A percentile compares a stretch with the other conserved stretches of the same genome.
phyloP scores from a whole-genome alignment of 2,888 invertebrate species.

The Dicyrtoma fusca region DNA sequence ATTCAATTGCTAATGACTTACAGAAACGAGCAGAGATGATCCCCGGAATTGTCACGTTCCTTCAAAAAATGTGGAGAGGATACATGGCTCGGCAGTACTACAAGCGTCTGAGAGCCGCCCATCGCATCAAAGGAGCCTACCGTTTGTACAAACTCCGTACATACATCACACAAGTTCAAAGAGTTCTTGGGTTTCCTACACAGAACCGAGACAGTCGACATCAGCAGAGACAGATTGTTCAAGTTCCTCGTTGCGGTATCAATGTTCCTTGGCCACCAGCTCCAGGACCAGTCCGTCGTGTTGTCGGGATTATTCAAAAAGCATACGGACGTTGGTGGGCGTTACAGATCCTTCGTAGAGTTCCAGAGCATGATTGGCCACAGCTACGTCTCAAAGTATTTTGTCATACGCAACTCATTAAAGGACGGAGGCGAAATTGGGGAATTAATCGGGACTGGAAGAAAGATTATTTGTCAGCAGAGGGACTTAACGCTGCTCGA shows the following conservation, averaged over 20 bases:
- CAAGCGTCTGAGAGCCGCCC: conserved; percentile 82
- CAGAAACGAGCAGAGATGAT: conserved; percentile 80
- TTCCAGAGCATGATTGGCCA: conserved; percentile 84
- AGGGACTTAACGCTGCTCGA: conserved; percentile 69
- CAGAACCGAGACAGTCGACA: not conserved
- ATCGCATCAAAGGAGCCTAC: conserved; percentile 79
- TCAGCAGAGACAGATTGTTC: conserved; percentile 34
- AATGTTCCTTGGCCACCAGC: conserved; percentile 53
- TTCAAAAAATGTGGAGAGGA: conserved; percentile 96
- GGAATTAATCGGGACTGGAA: conserved; percentile 79
- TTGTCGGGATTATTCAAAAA: conserved; percentile 66
- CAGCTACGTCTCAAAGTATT: conserved; percentile 75
- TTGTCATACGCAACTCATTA: conserved; percentile 57
- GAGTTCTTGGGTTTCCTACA: conserved; percentile 51
- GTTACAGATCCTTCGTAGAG: conserved; percentile 77
- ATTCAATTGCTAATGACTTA: not conserved
- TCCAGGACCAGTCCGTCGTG: conserved; percentile 60
- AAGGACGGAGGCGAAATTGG: conserved; percentile 71
- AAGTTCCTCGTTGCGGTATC: conserved; percentile 50
- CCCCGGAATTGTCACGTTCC: conserved; percentile 85
- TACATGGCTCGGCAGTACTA: conserved; percentile 76
- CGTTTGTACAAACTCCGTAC: conserved; percentile 74
- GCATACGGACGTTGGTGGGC: conserved; percentile 86
- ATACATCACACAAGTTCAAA: conserved; percentile 69
- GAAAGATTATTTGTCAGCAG: conserved; percentile 78